phyloP scores from a whole-genome alignment of 2,888 invertebrate species.

The Petrolisthes manimaculis region DNA sequence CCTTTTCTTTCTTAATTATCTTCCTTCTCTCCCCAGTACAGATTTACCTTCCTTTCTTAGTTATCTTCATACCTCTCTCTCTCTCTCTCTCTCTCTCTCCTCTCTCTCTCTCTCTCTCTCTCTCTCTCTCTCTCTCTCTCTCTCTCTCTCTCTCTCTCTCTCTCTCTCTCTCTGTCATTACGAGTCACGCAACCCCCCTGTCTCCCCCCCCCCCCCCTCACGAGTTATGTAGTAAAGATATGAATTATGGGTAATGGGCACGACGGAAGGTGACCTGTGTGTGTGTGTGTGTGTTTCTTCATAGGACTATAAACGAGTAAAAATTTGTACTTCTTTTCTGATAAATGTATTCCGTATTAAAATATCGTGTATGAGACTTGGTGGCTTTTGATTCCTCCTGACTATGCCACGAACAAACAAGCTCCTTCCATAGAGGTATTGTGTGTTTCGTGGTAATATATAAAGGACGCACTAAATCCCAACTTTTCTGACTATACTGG shows the following conservation, averaged over 20 bases:
- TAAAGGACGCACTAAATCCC: no score
- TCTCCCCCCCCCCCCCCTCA: not conserved
- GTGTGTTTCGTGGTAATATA: no score
- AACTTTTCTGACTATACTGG: no score
- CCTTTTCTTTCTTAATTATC: not conserved
- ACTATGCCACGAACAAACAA: no score
- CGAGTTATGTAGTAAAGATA: not conserved
- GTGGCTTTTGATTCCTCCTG: no score
- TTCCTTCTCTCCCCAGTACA: constrained; percentile 15
- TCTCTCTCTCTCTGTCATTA: constrained; percentile 13
- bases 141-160: constrained; percentile 18
- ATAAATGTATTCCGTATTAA: no score
- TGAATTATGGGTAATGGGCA: not conserved
- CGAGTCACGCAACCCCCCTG: not conserved
- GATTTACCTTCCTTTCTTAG: constrained; percentile 19
- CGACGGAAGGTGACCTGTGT: not conserved
- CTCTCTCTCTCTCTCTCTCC: not conserved
- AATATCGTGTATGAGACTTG: no score
- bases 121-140: not conserved
- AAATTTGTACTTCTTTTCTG: no score
- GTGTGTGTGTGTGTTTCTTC: not conserved
- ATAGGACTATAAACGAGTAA: no score
- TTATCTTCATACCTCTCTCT: constrained; percentile 28
- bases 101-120: constrained; percentile 26
- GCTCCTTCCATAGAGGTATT: no score